These are phyloP conservation scores for Punctoribates punctum DNA, from an alignment of 2,888 invertebrate genomes.

Conservation along the genomic window DNA sequence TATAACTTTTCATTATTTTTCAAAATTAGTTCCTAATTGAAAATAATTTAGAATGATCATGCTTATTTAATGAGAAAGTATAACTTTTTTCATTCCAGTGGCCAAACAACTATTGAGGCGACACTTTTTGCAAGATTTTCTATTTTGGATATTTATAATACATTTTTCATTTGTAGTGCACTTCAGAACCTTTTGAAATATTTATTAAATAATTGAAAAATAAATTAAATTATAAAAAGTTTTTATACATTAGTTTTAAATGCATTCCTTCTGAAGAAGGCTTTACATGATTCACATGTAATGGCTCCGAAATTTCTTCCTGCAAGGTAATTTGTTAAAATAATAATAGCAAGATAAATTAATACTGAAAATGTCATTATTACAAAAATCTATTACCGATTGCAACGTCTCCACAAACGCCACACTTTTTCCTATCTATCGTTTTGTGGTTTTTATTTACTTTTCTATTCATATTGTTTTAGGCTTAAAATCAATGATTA, in stretches of 20 bases:
- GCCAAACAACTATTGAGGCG: neutral
- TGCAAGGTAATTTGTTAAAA: neutral
- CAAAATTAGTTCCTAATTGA: no score
- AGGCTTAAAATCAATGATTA: no score
- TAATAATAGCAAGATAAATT: no score
- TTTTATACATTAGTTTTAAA: neutral
- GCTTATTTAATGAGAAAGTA: neutral
- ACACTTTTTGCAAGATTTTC: neutral
- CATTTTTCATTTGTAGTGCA: neutral
- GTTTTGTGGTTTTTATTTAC: no score
- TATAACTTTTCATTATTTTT: no score
- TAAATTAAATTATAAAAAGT: neutral
- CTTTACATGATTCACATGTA: constrained; percentile 5
- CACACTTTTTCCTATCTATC: no score
- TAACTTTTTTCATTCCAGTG: neutral
- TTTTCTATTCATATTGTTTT: no score
- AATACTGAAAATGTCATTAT: no score
- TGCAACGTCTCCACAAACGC: no score
- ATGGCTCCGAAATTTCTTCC: neutral
- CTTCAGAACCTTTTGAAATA: constrained; percentile 47
- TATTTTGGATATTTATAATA: neutral
- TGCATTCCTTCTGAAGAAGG: neutral
- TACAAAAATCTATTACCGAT: no score
- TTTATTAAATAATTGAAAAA: neutral
- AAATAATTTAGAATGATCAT: neutral